Evolutionary conservation across 2,113 vertebrate genomes (phyloP).

Genomic region (Channa maculata): DNA sequence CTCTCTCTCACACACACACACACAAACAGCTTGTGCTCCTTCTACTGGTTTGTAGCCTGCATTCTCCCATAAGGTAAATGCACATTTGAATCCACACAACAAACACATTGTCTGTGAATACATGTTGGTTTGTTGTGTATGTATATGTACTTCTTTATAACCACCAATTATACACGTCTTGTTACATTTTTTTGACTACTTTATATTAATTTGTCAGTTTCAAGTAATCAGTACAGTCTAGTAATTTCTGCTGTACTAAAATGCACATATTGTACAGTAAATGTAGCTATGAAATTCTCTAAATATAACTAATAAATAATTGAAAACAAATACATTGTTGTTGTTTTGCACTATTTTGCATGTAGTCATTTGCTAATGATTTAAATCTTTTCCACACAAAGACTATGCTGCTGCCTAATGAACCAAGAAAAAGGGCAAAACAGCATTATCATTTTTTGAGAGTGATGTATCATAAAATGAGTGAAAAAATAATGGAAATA

Average conservation of each 20-base stretch:
- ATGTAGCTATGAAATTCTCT: slow-evolving; percentile 24
- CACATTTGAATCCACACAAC: slow-evolving; percentile 35
- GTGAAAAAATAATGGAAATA: slow-evolving; percentile 77
- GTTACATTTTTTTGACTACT: background rate
- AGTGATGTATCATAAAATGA: slow-evolving; percentile 73
- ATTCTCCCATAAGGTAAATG: slow-evolving; percentile 41
- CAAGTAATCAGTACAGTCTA: background rate
- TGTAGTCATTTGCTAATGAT: slow-evolving; percentile 52
- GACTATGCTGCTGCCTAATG: slow-evolving; percentile 77
- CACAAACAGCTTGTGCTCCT: slow-evolving; percentile 51
- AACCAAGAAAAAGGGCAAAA: slow-evolving; percentile 78
- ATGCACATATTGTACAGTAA: background rate
- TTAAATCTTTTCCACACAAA: slow-evolving; percentile 61
- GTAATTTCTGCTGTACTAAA: background rate
- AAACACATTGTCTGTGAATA: slow-evolving; percentile 34
- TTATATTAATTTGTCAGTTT: background rate
- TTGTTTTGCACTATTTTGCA: slow-evolving; percentile 66
- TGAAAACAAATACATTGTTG: slow-evolving; percentile 55
- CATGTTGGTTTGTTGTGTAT: slow-evolving; percentile 32
- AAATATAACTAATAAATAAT: slow-evolving; percentile 61
- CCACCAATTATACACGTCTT: background rate
- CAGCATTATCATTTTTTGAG: slow-evolving; percentile 71
- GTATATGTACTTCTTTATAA: slow-evolving; percentile 2
- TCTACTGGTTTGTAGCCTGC: slow-evolving; percentile 32
- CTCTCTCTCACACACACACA: background rate